Evolutionary conservation across 2,888 invertebrate species (phyloP), one percentile per base, ranked within the genome.

Genomic region (Ctenicera cuprea): DNA sequence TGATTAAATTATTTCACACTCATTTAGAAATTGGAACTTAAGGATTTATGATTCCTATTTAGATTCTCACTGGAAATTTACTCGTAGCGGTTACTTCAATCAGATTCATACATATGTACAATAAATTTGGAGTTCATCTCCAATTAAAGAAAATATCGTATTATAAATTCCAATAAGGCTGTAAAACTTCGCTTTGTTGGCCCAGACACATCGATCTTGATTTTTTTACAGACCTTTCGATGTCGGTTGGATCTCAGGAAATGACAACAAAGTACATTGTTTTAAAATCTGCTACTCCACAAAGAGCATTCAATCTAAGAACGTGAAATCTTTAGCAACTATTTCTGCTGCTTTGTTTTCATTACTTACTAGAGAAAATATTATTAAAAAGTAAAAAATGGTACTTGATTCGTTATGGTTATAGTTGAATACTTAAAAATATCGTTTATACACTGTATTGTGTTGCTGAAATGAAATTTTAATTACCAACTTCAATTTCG

Each of bases 141-240:
- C 66, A 61, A 73, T 69, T 64, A 68, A 48, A 73, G 54, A 63
- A 68, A 68, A 73, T 68, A 74, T 74, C 73, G 74, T 74, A 76
- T 77, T 77, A 73, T 76, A 76, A 76, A 77, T 76, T 76, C 74
- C 57, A 71, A 76, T 72, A 68, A 73, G 76, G 75, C 63, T 73
- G 75, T 75, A 71, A 75, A 78, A 75, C 74, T 75, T 74, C 70
- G 71, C 57, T 69, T 69, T 54, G 68, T 50, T 69, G 71, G 73
- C 71, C 74, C 78, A 78, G 78, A 78, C 78, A 64, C 75, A 78
- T 78, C 74, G 69, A 78, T 78, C 77, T 77, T 67, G 57, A 73
- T 69, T 73, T 73, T 73, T 73, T 69, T 30, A 57, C 41, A 38
- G 12, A 50, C 71, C 66, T 65, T 61, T 72, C 71, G 61, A 66